These are phyloP conservation scores for Philotrypesis tridentata DNA, from an alignment of 1,140 invertebrate genomes.

Conservation along the genomic window DNA sequence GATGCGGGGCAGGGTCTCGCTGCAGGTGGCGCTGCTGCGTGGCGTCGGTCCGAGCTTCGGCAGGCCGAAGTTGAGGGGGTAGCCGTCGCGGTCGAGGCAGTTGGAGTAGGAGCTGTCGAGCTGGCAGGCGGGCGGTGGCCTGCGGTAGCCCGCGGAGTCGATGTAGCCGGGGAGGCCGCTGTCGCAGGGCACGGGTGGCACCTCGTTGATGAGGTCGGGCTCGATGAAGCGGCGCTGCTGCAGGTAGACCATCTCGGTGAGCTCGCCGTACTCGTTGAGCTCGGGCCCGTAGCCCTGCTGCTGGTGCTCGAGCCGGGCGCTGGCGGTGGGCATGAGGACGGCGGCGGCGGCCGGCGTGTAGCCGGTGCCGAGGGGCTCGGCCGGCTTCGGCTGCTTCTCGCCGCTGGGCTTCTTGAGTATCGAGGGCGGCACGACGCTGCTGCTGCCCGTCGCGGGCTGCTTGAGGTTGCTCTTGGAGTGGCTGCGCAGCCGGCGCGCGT, in stretches of 20 bases:
- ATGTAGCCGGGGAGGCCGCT: not conserved
- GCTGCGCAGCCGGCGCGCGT: constrained; percentile 57
- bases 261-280: not conserved
- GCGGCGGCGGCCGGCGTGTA: constrained; percentile 54
- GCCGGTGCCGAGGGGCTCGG: constrained; percentile 45
- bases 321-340: constrained; percentile 27
- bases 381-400: constrained; percentile 32
- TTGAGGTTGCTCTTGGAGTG: not conserved
- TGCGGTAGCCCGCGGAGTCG: constrained; percentile 58
- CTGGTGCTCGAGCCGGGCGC: not conserved
- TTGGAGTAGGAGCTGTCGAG: constrained; percentile 54
- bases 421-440: constrained; percentile 60
- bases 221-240: constrained; percentile 65
- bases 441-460: constrained; percentile 48
- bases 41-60: constrained; percentile 79
- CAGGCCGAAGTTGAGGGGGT: constrained; percentile 86
- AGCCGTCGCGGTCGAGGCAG: constrained; percentile 82
- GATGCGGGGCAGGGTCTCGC: constrained; percentile 66
- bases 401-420: constrained; percentile 58
- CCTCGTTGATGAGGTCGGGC: constrained; percentile 69
- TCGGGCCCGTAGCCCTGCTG: constrained; percentile 54
- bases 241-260: constrained; percentile 3
- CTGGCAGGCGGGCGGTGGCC: constrained; percentile 40
- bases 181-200: constrained; percentile 59
- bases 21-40: constrained; percentile 70